phyloP scores from a whole-genome alignment of 2,113 vertebrate genomes.

The Heliornis fulica region DNA sequence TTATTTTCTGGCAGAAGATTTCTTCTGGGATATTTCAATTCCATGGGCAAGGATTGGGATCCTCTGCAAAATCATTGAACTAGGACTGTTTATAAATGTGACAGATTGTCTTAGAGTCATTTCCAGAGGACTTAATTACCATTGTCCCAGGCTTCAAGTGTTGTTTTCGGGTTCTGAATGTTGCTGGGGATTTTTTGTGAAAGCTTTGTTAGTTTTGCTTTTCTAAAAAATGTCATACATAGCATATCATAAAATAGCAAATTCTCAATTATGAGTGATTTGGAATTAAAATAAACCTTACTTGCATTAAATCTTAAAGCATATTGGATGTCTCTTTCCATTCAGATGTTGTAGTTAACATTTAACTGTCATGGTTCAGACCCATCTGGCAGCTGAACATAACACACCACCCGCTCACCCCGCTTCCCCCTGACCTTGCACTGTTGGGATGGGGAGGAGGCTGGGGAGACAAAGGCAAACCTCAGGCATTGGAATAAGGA shows the following conservation, averaged over 20 bases:
- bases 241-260: background rate
- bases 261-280: background rate
- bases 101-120: conserved; percentile 32
- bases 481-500: no score
- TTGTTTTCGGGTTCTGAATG: background rate
- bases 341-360: background rate
- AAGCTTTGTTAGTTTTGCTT: conserved; percentile 11
- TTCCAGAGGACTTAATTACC: conserved; percentile 38
- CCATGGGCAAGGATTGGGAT: conserved; percentile 8
- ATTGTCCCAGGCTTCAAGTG: background rate
- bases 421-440: no score
- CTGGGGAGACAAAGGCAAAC: no score
- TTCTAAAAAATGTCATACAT: background rate
- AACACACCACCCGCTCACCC: no score
- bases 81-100: conserved; percentile 64
- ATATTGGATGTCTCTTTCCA: background rate
- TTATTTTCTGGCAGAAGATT: conserved; percentile 64
- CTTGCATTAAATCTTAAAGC: background rate
- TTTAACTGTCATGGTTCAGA: background rate
- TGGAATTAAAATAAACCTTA: background rate
- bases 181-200: background rate
- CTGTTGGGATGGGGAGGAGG: no score
- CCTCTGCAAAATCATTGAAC: conserved; percentile 37
- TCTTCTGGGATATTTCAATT: conserved; percentile 58
- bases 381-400: no score